Evolutionary conservation across 2,797 vertebrate species (phyloP).

Genomic region (Chelidonichthys spinosus): DNA sequence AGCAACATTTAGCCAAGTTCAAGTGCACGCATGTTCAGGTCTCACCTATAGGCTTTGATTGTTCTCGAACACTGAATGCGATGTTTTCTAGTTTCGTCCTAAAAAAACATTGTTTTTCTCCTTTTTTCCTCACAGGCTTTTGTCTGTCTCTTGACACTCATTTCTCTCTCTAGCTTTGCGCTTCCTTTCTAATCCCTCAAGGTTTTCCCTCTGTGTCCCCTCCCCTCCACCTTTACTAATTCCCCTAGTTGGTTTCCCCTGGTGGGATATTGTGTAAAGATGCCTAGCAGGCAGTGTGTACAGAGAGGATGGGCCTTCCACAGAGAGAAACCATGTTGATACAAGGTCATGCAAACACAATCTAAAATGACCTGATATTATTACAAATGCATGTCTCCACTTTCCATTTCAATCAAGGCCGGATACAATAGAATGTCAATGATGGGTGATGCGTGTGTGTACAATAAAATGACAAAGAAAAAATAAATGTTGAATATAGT

Average conservation of each 20-base stretch:
- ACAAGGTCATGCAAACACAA: constrained; percentile 14
- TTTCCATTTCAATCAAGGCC: background rate
- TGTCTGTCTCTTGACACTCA: constrained; percentile 29
- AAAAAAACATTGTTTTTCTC: constrained; percentile 26
- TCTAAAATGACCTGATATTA: background rate
- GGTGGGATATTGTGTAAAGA: constrained; percentile 14
- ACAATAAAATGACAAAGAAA: background rate
- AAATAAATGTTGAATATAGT: background rate
- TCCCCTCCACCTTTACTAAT: constrained; percentile 17
- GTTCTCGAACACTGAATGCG: constrained; percentile 26
- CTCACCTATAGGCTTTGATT: constrained; percentile 61
- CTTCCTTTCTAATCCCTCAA: background rate
- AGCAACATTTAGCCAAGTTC: constrained; percentile 78
- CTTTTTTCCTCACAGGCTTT: constrained; percentile 22
- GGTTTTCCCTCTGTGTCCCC: constrained; percentile 9
- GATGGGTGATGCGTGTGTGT: background rate
- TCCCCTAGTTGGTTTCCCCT: constrained; percentile 21
- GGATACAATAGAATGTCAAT: background rate
- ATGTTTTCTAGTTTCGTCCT: constrained; percentile 33
- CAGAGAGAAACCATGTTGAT: constrained; percentile 18
- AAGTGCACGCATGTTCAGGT: constrained; percentile 50
- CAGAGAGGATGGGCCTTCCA: background rate
- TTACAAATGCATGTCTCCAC: constrained; percentile 3
- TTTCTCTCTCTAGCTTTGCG: constrained; percentile 20
- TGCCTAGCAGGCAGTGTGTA: background rate